phyloP scores from a whole-genome alignment of 2,888 invertebrate species.

The Horisme vitalbata region DNA sequence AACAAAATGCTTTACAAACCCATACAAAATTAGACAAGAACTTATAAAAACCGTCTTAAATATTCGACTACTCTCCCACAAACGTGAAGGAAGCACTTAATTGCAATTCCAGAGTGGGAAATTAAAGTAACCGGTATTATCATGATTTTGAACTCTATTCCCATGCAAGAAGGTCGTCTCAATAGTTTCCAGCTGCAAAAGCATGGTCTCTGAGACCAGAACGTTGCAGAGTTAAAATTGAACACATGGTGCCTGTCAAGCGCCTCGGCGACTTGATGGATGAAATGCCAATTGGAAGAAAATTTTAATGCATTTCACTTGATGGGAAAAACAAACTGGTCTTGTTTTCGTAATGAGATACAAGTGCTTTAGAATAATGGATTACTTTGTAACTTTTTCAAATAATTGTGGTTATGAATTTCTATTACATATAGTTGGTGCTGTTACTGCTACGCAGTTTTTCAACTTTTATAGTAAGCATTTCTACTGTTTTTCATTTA shows the following conservation, averaged over 20 bases:
- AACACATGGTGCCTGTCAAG: slow-evolving; percentile 53
- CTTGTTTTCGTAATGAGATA: no score
- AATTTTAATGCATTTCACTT: slow-evolving; percentile 35
- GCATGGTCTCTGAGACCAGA: slow-evolving; percentile 31
- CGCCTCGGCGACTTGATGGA: slow-evolving; percentile 46
- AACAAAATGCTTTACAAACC: slow-evolving; percentile 27
- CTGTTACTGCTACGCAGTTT: no score
- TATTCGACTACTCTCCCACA: slow-evolving; percentile 51
- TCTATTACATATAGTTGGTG: no score
- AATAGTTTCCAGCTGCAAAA: slow-evolving; percentile 11
- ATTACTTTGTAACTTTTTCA: no score
- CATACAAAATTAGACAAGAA: slow-evolving; percentile 39
- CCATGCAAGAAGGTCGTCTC: slow-evolving; percentile 34
- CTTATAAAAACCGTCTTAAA: slow-evolving; percentile 54
- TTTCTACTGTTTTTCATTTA: no score
- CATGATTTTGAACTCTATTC: slow-evolving; percentile 27
- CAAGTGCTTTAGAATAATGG: no score
- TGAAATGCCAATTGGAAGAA: slow-evolving; percentile 45
- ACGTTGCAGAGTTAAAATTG: slow-evolving; percentile 51
- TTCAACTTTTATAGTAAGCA: no score
- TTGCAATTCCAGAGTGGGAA: slow-evolving; percentile 46
- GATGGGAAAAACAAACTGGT: slow-evolving; percentile 23
- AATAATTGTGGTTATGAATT: no score
- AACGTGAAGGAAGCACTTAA: slow-evolving; percentile 57
- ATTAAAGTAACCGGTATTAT: slow-evolving; percentile 21